Percentiles rank a stretch among this genome's conserved stretches.
These are phyloP conservation scores for Strix uralensis DNA, from an alignment of 2,113 vertebrate genomes.

Conservation along the genomic window DNA sequence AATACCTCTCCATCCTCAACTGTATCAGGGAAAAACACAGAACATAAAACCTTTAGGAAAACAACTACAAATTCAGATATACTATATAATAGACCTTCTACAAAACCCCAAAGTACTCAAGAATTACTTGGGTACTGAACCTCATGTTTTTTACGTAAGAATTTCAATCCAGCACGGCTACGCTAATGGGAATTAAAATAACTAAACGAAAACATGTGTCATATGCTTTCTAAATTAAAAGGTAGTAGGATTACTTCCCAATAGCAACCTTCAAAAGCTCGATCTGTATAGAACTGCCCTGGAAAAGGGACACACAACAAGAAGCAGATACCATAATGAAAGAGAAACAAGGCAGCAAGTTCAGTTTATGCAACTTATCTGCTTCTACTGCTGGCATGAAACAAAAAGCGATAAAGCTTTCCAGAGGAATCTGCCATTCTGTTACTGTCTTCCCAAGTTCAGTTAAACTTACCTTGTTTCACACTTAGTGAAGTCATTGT, in stretches of 20 bases:
- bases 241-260: neutral
- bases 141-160: neutral
- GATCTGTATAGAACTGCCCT: neutral
- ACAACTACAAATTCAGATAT: neutral
- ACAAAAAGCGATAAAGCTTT: neutral
- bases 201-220: neutral
- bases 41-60: neutral
- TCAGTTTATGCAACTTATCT: neutral
- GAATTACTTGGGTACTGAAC: neutral
- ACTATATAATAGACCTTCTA: neutral
- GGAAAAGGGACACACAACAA: neutral
- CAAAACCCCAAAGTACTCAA: neutral
- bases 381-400: neutral
- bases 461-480: constrained; percentile 87
- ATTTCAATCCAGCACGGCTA: neutral
- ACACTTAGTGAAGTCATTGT: constrained; percentile 98
- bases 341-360: neutral
- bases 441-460: neutral
- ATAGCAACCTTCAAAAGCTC: neutral
- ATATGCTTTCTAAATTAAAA: neutral
- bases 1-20: constrained; percentile 99
- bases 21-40: constrained; percentile 63
- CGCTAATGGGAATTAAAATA: neutral
- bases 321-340: rapidly evolving
- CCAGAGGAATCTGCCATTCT: neutral